Percentiles rank a stretch among this genome's conserved stretches.
phyloP scores from a whole-genome alignment of 2,888 invertebrate species.

The Aplocera efformata region DNA sequence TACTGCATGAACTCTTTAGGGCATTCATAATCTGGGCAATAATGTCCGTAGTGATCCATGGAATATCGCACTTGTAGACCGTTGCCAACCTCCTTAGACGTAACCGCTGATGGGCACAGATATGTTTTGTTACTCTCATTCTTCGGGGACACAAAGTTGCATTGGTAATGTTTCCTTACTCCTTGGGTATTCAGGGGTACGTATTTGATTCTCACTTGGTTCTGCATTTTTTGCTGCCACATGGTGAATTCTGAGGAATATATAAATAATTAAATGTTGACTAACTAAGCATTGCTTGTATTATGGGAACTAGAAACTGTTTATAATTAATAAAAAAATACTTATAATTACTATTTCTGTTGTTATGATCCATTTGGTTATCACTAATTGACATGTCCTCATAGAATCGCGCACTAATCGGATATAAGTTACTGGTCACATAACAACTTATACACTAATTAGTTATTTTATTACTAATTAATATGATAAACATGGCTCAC shows the following conservation, averaged over 20 bases:
- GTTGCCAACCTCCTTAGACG: slow-evolving; percentile 39
- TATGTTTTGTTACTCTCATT: slow-evolving; percentile 21
- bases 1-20: slow-evolving; percentile 28
- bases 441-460: too few relatives aligned
- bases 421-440: too few relatives aligned
- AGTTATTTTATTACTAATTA: too few relatives aligned
- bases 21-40: slow-evolving; percentile 26
- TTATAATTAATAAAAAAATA: background rate
- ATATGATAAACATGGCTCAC: too few relatives aligned
- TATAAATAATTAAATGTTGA: background rate
- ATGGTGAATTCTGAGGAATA: slow-evolving; percentile 45
- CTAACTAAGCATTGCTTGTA: background rate
- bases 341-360: too few relatives aligned
- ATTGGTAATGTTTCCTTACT: slow-evolving; percentile 40
- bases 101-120: slow-evolving; percentile 51
- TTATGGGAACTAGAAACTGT: background rate
- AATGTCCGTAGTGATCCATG: slow-evolving; percentile 48
- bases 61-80: slow-evolving; percentile 52
- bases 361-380: too few relatives aligned
- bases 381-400: too few relatives aligned
- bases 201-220: slow-evolving; percentile 36
- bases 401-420: too few relatives aligned
- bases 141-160: slow-evolving; percentile 29
- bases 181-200: slow-evolving; percentile 29
- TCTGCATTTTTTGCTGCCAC: slow-evolving; percentile 52